These are phyloP conservation scores for Syngnathus rostellatus DNA, from an alignment of 2,797 vertebrate genomes.

Conservation along the genomic window DNA sequence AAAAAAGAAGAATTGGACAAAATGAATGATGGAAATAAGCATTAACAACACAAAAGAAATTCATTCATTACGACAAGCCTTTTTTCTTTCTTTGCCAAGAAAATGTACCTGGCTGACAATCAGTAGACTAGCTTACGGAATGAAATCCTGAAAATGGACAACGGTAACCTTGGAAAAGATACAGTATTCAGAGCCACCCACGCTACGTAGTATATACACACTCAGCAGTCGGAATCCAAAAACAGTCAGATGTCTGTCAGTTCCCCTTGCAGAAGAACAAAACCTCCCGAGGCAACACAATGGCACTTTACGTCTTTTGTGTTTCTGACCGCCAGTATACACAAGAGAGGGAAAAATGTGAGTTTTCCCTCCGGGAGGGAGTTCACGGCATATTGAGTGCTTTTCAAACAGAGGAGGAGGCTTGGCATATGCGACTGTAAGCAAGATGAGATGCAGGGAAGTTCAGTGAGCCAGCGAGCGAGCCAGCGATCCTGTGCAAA, in stretches of 20 bases:
- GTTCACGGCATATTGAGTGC: slow-evolving; percentile 54
- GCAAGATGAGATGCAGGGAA: slow-evolving; percentile 55
- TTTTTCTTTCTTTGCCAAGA: background rate
- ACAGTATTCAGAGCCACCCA: slow-evolving; percentile 2
- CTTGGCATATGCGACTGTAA: slow-evolving; percentile 59
- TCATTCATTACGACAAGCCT: background rate
- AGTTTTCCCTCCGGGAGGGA: slow-evolving; percentile 50
- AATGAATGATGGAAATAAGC: background rate
- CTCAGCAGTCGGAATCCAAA: slow-evolving; percentile 15
- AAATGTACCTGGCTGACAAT: background rate
- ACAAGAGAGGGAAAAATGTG: slow-evolving; percentile 27
- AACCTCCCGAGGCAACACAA: slow-evolving; percentile 45
- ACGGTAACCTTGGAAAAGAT: background rate
- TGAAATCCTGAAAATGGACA: background rate
- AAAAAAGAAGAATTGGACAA: background rate
- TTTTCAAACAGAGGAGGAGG: slow-evolving; percentile 47
- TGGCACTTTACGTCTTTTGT: slow-evolving; percentile 52
- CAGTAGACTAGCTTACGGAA: background rate
- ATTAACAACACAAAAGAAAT: background rate
- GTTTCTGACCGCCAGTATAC: slow-evolving; percentile 46
- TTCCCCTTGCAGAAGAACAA: slow-evolving; percentile 29
- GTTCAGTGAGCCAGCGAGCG: slow-evolving; percentile 34
- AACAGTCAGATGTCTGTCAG: slow-evolving; percentile 37
- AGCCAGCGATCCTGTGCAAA: slow-evolving; percentile 35
- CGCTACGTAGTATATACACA: slow-evolving; percentile 1